These are phyloP conservation scores for Acrossocheilus fasciatus DNA, from an alignment of 2,797 vertebrate species.

Conservation along the genomic window DNA sequence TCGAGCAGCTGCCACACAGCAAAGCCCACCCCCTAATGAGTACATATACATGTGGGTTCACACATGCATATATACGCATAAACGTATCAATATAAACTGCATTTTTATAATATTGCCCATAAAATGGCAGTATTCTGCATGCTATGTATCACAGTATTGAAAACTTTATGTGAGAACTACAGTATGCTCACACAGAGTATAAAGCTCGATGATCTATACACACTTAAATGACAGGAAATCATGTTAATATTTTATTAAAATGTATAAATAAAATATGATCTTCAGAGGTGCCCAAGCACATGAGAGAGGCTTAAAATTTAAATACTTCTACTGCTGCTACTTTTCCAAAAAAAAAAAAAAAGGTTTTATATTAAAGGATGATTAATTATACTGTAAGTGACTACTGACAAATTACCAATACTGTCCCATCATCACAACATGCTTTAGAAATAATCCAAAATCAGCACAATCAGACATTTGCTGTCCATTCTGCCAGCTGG, in stretches of 20 bases:
- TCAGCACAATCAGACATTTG: neutral
- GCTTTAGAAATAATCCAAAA: neutral
- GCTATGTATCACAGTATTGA: neutral
- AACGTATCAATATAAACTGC: neutral
- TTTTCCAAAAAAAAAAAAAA: neutral
- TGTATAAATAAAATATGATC: neutral
- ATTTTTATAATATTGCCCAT: neutral
- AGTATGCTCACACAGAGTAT: neutral
- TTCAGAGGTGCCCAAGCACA: neutral
- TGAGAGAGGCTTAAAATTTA: neutral
- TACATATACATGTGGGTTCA: neutral
- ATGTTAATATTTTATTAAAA: neutral
- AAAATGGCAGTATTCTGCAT: neutral
- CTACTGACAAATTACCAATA: neutral
- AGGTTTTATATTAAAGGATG: neutral
- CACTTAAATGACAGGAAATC: neutral
- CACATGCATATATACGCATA: neutral
- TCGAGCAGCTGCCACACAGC: neutral
- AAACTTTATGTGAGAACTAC: neutral
- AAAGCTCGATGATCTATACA: neutral
- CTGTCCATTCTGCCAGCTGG: conserved; percentile 23
- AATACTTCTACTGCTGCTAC: neutral
- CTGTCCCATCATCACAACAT: neutral
- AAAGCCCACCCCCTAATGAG: conserved; percentile 33
- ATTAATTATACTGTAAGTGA: neutral